A percentile compares a stretch with the other conserved stretches of the same genome.
Evolutionary conservation across 1,140 invertebrate species (phyloP).

Genomic region (Marisa cornuarietis): DNA sequence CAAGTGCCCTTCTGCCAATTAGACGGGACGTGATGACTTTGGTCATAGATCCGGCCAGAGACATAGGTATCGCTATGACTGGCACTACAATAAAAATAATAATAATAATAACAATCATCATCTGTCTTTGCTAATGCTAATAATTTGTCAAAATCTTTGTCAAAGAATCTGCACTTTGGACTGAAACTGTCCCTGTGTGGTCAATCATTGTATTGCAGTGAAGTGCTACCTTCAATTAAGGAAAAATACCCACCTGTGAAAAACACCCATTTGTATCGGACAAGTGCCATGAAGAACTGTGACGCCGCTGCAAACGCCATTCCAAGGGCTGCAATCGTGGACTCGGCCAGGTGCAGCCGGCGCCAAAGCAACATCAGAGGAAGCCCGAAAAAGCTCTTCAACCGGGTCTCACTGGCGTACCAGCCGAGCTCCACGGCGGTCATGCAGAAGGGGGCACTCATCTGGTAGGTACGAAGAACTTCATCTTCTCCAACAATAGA

Average conservation of each 20-base stretch:
- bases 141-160: neutral
- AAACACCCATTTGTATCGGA: neutral
- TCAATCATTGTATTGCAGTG: too few species aligned
- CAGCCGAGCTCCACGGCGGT: neutral
- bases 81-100: neutral
- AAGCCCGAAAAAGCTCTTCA: neutral
- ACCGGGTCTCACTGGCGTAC: neutral
- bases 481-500: neutral
- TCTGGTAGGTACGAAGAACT: slow-evolving; percentile 3
- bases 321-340: neutral
- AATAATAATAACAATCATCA: slow-evolving; percentile 8
- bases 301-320: neutral
- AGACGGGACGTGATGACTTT: neutral
- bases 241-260: neutral
- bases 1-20: neutral
- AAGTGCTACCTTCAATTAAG: too few species aligned
- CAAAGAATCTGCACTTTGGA: too few species aligned
- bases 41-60: neutral
- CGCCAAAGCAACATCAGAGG: neutral
- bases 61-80: slow-evolving; percentile 3
- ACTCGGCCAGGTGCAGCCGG: neutral
- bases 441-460: neutral
- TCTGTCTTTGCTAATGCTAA: too few species aligned
- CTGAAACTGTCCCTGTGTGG: too few species aligned
- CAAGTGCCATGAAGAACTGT: neutral